These are phyloP conservation scores for Nyctibius bracteatus DNA, from an alignment of 2,113 vertebrate genomes.

Conservation along the genomic window DNA sequence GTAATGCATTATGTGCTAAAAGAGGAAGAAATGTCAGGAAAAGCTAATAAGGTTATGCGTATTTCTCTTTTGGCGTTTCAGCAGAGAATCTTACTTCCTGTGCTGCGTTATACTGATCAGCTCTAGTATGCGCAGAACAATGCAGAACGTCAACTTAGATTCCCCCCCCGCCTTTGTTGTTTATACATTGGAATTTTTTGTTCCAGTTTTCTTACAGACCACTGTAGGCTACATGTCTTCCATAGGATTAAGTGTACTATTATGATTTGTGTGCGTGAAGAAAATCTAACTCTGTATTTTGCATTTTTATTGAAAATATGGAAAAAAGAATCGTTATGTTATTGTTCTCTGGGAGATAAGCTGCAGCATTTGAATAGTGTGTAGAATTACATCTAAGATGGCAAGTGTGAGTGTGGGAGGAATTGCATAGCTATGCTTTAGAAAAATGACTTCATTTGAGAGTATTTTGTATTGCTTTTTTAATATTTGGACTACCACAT, in stretches of 20 bases:
- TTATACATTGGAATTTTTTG: not conserved
- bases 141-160: not conserved
- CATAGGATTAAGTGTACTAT: not conserved
- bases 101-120: not conserved
- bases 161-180: not conserved
- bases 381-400: conserved; percentile 51
- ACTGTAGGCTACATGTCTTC: not conserved
- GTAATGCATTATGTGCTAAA: not conserved
- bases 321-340: not conserved
- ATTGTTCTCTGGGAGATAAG: conserved; percentile 48
- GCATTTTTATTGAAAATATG: conserved; percentile 37
- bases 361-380: conserved; percentile 42
- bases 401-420: conserved; percentile 45
- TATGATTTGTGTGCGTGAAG: conserved; percentile 28
- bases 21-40: not conserved
- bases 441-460: conserved; percentile 41
- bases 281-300: conserved; percentile 31
- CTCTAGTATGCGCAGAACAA: not conserved
- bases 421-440: conserved; percentile 47
- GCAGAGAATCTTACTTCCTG: not conserved
- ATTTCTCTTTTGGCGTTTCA: conserved; percentile 1
- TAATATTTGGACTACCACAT: conserved; percentile 46
- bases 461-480: conserved; percentile 36
- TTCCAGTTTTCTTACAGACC: not conserved
- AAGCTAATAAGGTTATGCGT: not conserved